These are phyloP conservation scores for Sesamia inferens DNA, from an alignment of 2,888 invertebrate species.

Conservation along the genomic window DNA sequence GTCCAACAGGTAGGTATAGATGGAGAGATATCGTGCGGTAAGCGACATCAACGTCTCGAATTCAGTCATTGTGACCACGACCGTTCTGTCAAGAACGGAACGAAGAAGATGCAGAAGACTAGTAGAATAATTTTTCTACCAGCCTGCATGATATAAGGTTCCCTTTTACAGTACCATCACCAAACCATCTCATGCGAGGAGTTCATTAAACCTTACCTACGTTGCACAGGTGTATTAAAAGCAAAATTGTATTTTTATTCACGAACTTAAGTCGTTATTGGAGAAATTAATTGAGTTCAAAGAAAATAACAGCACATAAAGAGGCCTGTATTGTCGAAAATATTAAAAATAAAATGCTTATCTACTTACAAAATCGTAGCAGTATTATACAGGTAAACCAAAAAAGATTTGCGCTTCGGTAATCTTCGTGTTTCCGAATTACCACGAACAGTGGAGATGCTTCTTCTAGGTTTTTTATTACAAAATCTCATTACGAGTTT, in stretches of 20 bases:
- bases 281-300: constrained; percentile 18
- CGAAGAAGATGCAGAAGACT: too few species aligned
- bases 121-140: too few species aligned
- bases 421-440: neutral
- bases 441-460: neutral
- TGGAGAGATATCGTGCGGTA: too few species aligned
- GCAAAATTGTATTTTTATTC: neutral
- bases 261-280: constrained; percentile 17
- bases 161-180: neutral
- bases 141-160: too few species aligned
- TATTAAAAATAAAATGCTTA: neutral
- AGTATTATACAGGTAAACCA: neutral
- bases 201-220: neutral
- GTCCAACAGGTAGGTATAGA: too few species aligned
- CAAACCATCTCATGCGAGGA: neutral
- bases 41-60: too few species aligned
- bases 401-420: neutral
- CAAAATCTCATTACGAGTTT: neutral
- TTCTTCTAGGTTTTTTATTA: neutral
- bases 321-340: constrained; percentile 4
- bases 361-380: constrained; percentile 11
- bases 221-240: neutral
- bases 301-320: constrained; percentile 9
- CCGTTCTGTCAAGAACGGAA: too few species aligned
- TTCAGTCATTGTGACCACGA: too few species aligned